Base-by-base conservation (phyloP, 1,140 invertebrate genomes). In the Papilio helenus region DNA sequence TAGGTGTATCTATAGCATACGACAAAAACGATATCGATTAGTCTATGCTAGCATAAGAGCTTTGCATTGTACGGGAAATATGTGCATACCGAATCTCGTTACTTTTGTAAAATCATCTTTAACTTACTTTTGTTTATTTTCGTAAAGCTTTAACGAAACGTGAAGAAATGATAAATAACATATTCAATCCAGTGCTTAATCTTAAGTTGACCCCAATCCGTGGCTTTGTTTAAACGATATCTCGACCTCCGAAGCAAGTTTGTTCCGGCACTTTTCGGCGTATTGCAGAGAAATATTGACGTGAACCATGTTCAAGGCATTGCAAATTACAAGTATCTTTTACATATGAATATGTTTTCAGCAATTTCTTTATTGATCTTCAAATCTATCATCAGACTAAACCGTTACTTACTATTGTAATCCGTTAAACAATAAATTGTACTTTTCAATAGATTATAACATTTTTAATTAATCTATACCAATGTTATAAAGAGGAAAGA, bases 151-250 rank as follows among this genome's bases (percentile, higher is more conserved):
- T 18, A 55, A 55, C 51, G 51, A 55, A 20, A n/a, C 5, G 7
- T 20, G 7, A 55, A 55, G 51, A 55, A 20, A 49, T 18, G 2
- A 49, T 49, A 49, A 16, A 55, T 55, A 20, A 55, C n/a, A 20
- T 34, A 29, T 68, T 29, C 23, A 65, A 65, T 65, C 20, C 61
- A 68, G 61, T 29, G 61, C 14, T 68, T 68, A 68, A 68, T 29
- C 61, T 68, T 68, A 34, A 68, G 26, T 68, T 29, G 61, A 68
- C 61, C 61, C 61, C 61, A 68, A 68, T 68, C 14, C 26, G 61
- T 29, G 26, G 26, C 61, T 68, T 29, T 68, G 61, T 29, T 68
- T 68, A 68, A 68, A 68, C 61, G 61, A 68, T 23, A 61, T 68
- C 12, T 68, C 26, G 61, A 68, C 61, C 61, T 68, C 61, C 61